Base-by-base conservation (phyloP, 2,113 vertebrate genomes). In the Thunnus thynnus region DNA sequence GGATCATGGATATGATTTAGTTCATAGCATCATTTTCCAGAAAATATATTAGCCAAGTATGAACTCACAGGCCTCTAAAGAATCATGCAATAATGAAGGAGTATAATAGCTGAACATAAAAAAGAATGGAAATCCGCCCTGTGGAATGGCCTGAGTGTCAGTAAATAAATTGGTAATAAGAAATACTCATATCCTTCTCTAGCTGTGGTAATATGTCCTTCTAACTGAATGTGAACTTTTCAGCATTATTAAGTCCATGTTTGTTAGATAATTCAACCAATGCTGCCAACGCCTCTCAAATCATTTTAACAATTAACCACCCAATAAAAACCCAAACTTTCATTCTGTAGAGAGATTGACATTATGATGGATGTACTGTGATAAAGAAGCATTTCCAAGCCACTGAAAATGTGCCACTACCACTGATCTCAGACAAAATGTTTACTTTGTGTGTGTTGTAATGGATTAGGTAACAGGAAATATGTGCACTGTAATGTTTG, bases 351-450 rank as follows among this genome's bases (percentile, higher is more conserved):
- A 18, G n/a, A 77, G 72, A 82, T 71, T 79, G 12, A 48, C 25
- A 65, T 71, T 12, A 46, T 72, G 56, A 89, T 73, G 9, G 32
- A 87, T 82, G 47, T 20, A n/a, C 64, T 88, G 46, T 66, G 78
- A 76, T 48, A 56, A 48, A 64, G 36, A 64, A 50, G 18, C 36
- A 16, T 65, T 70, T 62, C 57, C 18, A 57, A 44, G 44, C 18
- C 14, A n/a, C 30, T 57, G 32, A 22, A 30, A 78, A 76, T 71
- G 41, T 36, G 30, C 44, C 50, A 71, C 71, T 74, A 44, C 7
- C 56, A n/a, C 32, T 81, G 61, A 75, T 76, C 22, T 44, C 30
- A 44, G 62, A 68, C 10, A 27, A 1, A 7, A 6, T 55, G 3
- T 55, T 30, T 64, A 18, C 30, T 25, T 50, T 54, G 17, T 16